Conservation (phyloP, 2,113 vertebrate genomes). For the Stegostoma tigrinum region DNA sequence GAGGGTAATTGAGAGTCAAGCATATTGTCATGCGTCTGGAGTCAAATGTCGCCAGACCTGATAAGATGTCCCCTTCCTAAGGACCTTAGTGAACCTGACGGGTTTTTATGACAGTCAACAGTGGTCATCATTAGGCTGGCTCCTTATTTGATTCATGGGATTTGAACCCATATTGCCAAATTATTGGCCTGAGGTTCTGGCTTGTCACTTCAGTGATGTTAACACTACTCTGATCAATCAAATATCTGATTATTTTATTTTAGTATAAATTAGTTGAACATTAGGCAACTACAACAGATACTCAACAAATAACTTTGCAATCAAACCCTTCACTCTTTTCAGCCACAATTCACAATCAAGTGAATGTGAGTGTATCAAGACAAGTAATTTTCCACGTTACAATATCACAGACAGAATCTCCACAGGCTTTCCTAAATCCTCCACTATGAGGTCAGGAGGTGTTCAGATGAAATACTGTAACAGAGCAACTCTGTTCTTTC, state of each 20-base stretch:
- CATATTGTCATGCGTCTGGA: no score
- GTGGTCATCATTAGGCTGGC: no score
- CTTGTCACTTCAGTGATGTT: no score
- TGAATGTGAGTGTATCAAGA: no score
- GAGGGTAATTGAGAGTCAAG: no score
- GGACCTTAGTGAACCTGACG: no score
- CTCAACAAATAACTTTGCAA: neutral
- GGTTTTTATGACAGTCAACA: no score
- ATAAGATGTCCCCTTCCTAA: no score
- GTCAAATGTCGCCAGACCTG: no score
- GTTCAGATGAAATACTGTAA: neutral
- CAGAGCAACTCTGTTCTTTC: neutral
- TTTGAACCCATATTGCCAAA: no score
- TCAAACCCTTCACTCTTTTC: neutral
- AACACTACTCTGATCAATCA: neutral
- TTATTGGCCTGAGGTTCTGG: no score
- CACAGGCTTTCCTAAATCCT: neutral
- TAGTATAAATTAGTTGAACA: neutral
- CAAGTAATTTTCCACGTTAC: neutral
- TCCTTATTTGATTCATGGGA: no score
- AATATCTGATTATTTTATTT: neutral
- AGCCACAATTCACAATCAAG: neutral
- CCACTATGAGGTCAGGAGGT: neutral
- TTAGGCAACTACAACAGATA: neutral
- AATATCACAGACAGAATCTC: neutral